Evolutionary conservation across 2,888 invertebrate genomes (phyloP).

Genomic region (Plebejus melissa): DNA sequence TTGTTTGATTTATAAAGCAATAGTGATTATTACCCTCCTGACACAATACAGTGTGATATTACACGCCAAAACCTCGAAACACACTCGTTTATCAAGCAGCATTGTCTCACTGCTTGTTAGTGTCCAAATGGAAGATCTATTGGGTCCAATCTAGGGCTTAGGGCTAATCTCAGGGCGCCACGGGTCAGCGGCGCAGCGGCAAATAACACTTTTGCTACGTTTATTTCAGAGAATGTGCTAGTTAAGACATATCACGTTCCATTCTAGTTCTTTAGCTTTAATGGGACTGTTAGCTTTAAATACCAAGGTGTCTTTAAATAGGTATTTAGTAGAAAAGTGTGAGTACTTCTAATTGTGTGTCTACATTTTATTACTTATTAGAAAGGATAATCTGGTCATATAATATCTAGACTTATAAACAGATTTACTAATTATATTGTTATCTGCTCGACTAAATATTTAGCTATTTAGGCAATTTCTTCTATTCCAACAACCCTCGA

Average conservation of each 20-base stretch:
- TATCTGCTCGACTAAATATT: no score
- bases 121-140: slow-evolving; percentile 47
- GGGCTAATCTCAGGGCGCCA: slow-evolving; percentile 39
- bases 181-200: slow-evolving; percentile 38
- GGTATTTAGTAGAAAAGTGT: background rate
- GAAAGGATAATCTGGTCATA: background rate
- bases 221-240: slow-evolving; percentile 8
- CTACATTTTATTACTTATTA: background rate
- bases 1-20: no score
- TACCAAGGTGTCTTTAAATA: background rate
- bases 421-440: no score
- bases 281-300: background rate
- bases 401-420: background rate
- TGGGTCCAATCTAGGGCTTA: slow-evolving; percentile 40
- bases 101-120: slow-evolving; percentile 50
- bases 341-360: background rate
- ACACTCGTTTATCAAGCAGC: slow-evolving; percentile 41
- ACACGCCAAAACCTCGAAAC: slow-evolving; percentile 33
- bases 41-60: background rate
- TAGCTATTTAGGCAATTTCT: no score
- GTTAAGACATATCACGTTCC: background rate
- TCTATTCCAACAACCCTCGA: no score
- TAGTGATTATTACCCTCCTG: no score
- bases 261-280: background rate
- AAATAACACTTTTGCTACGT: slow-evolving; percentile 33